A percentile compares a stretch with the other conserved stretches of the same genome.
Conservation (phyloP, 2,113 vertebrate genomes). For the Sinocyclocheilus anophthalmus region DNA sequence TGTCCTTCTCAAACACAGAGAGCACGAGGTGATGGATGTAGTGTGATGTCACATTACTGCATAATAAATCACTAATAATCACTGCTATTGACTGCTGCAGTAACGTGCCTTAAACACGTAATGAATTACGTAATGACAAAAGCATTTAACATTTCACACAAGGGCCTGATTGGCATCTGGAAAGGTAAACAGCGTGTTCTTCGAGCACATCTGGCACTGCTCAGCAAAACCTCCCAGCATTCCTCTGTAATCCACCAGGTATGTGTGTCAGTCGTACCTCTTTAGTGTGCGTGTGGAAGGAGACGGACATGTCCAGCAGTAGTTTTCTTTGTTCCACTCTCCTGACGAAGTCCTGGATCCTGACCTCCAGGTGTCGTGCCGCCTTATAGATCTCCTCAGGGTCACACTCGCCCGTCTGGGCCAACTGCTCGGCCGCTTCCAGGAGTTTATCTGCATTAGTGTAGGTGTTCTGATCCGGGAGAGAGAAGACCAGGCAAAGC, state of each 20-base stretch:
- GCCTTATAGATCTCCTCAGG: slow-evolving; percentile 99
- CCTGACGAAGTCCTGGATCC: slow-evolving; percentile 97
- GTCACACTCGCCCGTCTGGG: slow-evolving; percentile 97
- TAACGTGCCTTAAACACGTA: not conserved
- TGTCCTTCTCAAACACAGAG: slow-evolving; percentile 11
- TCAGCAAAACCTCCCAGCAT: slow-evolving; percentile 55
- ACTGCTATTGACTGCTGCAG: slow-evolving; percentile 6
- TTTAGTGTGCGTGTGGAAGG: slow-evolving; percentile 98
- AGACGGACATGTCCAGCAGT: slow-evolving; percentile 97
- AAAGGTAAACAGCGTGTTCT: slow-evolving; percentile 18
- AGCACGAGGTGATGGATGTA: slow-evolving; percentile 21
- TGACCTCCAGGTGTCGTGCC: slow-evolving; percentile 95
- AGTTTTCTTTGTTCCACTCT: slow-evolving; percentile 97
- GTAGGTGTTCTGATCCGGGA: slow-evolving; percentile 89
- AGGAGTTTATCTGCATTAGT: slow-evolving; percentile 98
- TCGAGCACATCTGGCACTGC: slow-evolving; percentile 56
- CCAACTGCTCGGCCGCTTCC: slow-evolving; percentile 96
- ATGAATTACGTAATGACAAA: not conserved
- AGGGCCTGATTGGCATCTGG: slow-evolving; percentile 7
- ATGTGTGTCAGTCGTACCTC: slow-evolving; percentile 80
- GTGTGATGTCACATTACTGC: slow-evolving; percentile 10
- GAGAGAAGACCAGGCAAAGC: slow-evolving; percentile 55
- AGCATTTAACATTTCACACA: not conserved
- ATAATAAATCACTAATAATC: slow-evolving; percentile 23
- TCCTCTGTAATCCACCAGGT: slow-evolving; percentile 54